Evolutionary conservation across 2,888 invertebrate genomes (phyloP), one percentile per base, ranked within the genome.

Genomic region (Patella depressa): DNA sequence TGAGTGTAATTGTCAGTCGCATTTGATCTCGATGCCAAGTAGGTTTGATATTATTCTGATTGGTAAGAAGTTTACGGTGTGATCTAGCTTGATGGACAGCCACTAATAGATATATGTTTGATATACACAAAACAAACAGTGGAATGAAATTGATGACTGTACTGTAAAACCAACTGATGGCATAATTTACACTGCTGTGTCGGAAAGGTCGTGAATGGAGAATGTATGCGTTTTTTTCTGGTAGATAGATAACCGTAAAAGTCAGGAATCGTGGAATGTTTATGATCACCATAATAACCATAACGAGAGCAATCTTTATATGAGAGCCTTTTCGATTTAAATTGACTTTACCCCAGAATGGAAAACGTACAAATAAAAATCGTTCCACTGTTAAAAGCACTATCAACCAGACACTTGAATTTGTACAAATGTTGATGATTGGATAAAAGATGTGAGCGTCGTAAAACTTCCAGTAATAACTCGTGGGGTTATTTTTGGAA

Each of bases 341-440:
- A 65, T 85, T 85, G 69, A 86, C 86, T 76, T 88, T 88, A 2
- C 89, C 88, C 86, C 86, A 85, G 7, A 90, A 80, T 7, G 90
- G 90, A 77, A 86, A 86, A 7, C 85, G 85, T 29, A 89, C 87
- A 80, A 87, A 87, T 54, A 88, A 77, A 78, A 87, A 90, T 9
- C 90, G 82, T 78, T 90, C 90, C 9, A 90, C 84, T 53, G 90
- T 90, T 72, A 90, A 80, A 34, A 86, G 83, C 9, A 89, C 87
- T 1, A 87, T 88, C 15, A 89, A 86, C 88, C 88, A 88, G 2
- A 90, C 85, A 59, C 88, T 88, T 24, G 88, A 84, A 53, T 85
- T 88, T 12, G 85, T 82, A 77, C 89, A 90, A 7, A 89, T 83
- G 81, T 90, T 90, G 14, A 87, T 85, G 14, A 85, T 75, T 11